Evolutionary conservation across 2,113 vertebrate species (phyloP).

Genomic region (Cebidichthys violaceus): DNA sequence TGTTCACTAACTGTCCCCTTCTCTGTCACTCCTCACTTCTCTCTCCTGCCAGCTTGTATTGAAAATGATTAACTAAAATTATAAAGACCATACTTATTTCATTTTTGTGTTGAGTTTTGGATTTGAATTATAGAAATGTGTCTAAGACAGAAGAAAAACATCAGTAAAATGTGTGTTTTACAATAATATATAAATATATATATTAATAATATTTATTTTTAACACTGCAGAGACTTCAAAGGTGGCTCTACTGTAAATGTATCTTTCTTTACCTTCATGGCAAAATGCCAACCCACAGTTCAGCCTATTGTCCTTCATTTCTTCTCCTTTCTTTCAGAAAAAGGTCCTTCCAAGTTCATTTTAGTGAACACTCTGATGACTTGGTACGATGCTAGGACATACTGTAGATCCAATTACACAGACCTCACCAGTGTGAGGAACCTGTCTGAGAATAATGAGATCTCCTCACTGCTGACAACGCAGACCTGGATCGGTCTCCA

Average conservation of each 20-base stretch:
- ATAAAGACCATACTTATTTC: no score
- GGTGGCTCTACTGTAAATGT: neutral
- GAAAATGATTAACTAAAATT: no score
- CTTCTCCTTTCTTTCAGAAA: slow-evolving; percentile 17
- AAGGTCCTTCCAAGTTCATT: slow-evolving; percentile 1
- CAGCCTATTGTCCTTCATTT: neutral
- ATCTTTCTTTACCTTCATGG: neutral
- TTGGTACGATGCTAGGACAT: neutral
- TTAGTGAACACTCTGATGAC: rapidly evolving
- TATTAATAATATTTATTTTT: no score
- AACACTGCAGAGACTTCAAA: no score
- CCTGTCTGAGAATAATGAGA: slow-evolving; percentile 3
- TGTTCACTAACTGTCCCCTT: no score
- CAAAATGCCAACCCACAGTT: neutral
- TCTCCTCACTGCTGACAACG: neutral
- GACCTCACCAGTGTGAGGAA: slow-evolving; percentile 51
- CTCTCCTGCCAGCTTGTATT: no score
- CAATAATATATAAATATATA: no score
- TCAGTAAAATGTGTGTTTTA: no score
- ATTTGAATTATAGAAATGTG: no score
- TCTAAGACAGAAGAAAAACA: no score
- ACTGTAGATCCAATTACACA: slow-evolving; percentile 37
- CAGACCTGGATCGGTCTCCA: slow-evolving; percentile 57
- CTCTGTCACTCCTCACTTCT: no score
- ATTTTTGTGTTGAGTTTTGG: no score